A percentile compares a stretch with the other conserved stretches of the same genome.
These are phyloP conservation scores for Pantala flavescens DNA, from an alignment of 1,140 invertebrate species.

Conservation along the genomic window DNA sequence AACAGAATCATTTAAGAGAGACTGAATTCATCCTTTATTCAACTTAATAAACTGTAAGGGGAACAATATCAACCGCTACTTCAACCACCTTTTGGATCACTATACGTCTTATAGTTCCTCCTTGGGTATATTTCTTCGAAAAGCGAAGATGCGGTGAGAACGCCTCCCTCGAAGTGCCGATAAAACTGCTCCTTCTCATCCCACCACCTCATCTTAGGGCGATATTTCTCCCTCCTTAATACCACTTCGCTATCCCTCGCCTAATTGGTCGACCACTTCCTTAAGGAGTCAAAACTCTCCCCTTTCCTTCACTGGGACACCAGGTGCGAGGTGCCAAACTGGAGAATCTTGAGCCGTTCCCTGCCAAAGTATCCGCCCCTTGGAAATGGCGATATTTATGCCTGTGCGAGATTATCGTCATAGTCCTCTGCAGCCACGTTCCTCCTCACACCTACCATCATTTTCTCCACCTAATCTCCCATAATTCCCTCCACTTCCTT, in stretches of 20 bases:
- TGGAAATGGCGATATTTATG: neutral
- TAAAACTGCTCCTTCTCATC: neutral
- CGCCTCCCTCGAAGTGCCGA: too few species aligned
- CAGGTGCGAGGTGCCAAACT: neutral
- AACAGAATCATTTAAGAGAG: too few species aligned
- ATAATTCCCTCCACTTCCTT: neutral
- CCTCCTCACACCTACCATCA: neutral
- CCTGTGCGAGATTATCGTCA: neutral
- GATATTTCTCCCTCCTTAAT: neutral
- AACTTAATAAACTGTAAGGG: too few species aligned
- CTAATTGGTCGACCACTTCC: neutral
- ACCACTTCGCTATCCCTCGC: neutral
- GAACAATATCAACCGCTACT: too few species aligned
- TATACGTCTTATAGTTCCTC: too few species aligned
- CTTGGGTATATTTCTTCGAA: too few species aligned
- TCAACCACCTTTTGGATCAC: too few species aligned
- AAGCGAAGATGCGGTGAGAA: too few species aligned
- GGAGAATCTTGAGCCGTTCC: neutral
- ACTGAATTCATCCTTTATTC: too few species aligned
- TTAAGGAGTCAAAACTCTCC: neutral
- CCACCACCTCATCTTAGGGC: neutral
- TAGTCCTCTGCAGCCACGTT: neutral
- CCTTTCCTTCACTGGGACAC: neutral
- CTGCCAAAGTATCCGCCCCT: neutral
- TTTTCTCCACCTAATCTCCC: neutral